Base-by-base conservation (phyloP, 2,113 vertebrate species). In the Stegostoma tigrinum region DNA sequence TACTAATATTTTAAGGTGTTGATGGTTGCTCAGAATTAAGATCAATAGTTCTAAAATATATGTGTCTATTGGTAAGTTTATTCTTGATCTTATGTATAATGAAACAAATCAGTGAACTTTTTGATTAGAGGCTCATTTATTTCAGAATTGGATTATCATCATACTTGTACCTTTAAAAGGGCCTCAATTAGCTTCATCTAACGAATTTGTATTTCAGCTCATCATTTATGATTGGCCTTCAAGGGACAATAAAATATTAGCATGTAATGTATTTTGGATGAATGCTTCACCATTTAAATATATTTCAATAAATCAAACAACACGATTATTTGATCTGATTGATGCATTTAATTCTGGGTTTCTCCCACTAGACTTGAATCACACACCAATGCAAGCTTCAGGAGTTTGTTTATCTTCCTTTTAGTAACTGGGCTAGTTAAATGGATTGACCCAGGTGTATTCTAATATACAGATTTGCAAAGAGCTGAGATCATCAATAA, bases 151-250 rank as follows among this genome's bases (percentile, higher is more conserved):
- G 23, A 95, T 72, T 45, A 72, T 95, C 70, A 94, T 89, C 34
- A 17, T 89, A 23, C 24, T 55, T 14, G 55, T 30, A 61, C 48
- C 67, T 96, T 86, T 95, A 96, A 96, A 97, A 96, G 96, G 93
- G 96, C 96, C 38, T 10, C 95, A 80, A 0, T 0, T 95, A 87
- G 42, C 95, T 42, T 96, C 96, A 95, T 95, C 95, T 96, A 96
- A 95, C 67, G 94, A 72, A 96, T 97, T 97, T 89, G 96, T 68
- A 14, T 94, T 96, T 86, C 68, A 96, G 83, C 96, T 64, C 96
- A 96, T 96, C 96, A 95, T 96, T 96, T 96, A 80, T 96, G 97
- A 96, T 96, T 96, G 90, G 83, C 96, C 78, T 97, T 96, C 96
- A 93, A 95, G 80, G 96, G 96, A 96, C 96, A 96, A 95, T 45